These are phyloP conservation scores for Numida meleagris DNA, from an alignment of 2,113 vertebrate species.

Conservation along the genomic window DNA sequence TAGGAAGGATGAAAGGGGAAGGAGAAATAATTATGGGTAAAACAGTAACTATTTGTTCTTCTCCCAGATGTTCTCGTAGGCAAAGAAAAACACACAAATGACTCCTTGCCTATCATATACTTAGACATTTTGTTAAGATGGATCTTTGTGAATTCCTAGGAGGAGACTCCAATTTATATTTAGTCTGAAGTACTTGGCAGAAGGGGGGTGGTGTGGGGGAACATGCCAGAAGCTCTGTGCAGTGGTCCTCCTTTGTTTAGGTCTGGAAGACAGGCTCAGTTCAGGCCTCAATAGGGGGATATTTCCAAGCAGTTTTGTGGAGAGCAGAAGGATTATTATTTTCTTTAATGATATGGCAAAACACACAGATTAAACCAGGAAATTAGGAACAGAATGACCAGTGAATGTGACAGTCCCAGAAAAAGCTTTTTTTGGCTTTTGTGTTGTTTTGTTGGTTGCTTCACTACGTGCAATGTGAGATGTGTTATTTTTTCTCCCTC, in stretches of 20 bases:
- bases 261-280: conserved; percentile 22
- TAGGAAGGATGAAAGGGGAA: conserved; percentile 7
- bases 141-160: conserved; percentile 62
- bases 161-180: conserved; percentile 67
- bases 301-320: conserved; percentile 33
- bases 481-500: not conserved
- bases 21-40: conserved; percentile 44
- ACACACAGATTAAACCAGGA: conserved; percentile 23
- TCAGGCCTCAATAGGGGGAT: conserved; percentile 2
- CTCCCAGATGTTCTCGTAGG: conserved; percentile 35
- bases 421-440: not conserved
- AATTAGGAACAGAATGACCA: not conserved
- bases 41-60: conserved; percentile 70
- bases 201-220: not conserved
- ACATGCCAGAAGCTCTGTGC: not conserved
- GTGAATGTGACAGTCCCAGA: not conserved
- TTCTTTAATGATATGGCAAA: conserved; percentile 56
- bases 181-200: conserved; percentile 59
- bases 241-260: conserved; percentile 60
- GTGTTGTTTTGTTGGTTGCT: conserved; percentile 21
- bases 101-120: conserved; percentile 42
- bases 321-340: conserved; percentile 31
- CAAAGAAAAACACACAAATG: conserved; percentile 53
- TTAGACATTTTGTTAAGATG: conserved; percentile 66
- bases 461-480: conserved; percentile 14